phyloP scores from a whole-genome alignment of 2,797 vertebrate genomes.

The Hybognathus amarus region DNA sequence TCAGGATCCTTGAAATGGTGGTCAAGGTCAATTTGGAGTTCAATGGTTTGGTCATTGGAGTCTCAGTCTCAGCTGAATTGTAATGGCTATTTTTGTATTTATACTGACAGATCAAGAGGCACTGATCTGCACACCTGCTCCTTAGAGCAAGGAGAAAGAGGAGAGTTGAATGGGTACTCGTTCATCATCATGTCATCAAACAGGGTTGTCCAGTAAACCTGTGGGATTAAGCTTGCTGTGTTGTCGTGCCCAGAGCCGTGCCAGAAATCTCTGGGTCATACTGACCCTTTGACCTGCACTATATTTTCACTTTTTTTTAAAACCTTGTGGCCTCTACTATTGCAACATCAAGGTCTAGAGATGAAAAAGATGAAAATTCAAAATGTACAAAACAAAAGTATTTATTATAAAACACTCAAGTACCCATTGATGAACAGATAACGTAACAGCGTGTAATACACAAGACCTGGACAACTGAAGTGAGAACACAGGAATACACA shows the following conservation, averaged over 20 bases:
- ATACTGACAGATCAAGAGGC: constrained; percentile 77
- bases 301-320: neutral
- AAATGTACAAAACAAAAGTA: too few species aligned
- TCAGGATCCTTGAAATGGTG: constrained; percentile 65
- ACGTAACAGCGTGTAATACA: too few species aligned
- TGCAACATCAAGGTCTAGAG: too few species aligned
- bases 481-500: too few species aligned
- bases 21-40: constrained; percentile 74
- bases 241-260: constrained; percentile 64
- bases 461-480: too few species aligned
- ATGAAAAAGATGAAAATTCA: too few species aligned
- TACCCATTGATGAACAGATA: too few species aligned
- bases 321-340: constrained; percentile 6
- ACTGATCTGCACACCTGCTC: constrained; percentile 77
- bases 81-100: constrained; percentile 75
- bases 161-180: constrained; percentile 72
- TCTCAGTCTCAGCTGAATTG: constrained; percentile 70
- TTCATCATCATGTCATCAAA: constrained; percentile 79
- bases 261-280: constrained; percentile 52
- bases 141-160: constrained; percentile 67
- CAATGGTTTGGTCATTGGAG: constrained; percentile 63
- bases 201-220: constrained; percentile 69
- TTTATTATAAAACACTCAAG: too few species aligned
- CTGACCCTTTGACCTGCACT: constrained; percentile 47
- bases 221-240: constrained; percentile 62